Evolutionary conservation across 2,113 vertebrate genomes (phyloP), one percentile per base, ranked within the genome.

Genomic region (Brachirus orientalis): DNA sequence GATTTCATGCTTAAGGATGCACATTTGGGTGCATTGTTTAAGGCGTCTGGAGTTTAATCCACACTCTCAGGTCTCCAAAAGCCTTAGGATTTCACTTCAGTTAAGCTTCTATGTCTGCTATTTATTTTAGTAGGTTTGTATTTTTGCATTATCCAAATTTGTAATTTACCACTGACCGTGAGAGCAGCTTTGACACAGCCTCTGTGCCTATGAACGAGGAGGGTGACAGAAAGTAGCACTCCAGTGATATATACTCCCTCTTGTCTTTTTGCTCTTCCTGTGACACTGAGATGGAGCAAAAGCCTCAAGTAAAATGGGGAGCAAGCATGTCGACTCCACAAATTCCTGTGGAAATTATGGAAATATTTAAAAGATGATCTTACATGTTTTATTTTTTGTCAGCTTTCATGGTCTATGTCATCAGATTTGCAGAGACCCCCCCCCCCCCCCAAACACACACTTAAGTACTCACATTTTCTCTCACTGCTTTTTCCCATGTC

Each of bases 21-120:
- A 87, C 88, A 89, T 93, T 93, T 92, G 88, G 87, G 85, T 65
- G 80, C 91, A 88, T 90, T 91, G 89, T 94, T 92, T 92, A 92
- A 91, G 85, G 88, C 84, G 71, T 90, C 83, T 79, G 72, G 82
- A 84, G 84, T 90, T 86, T 93, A 91, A 92, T 93, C 92, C 88
- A 60, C 63, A 74, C 86, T 84, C 88, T 89, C 86, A 85, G 86
- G 85, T 84, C 89, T 87, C 69, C 79, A 59, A 81, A 88, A 89
- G 89, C 90, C 83, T 75, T 59, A 45, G 91, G 90, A 88, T 93
- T 92, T 91, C 91, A 75, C 86, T 85, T 75, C 54, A 73, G 22
- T 87, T 91, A 92, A 93, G 90, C 90, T 84, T 86, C 86, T 83
- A 62, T 89, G 90, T 87, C 86, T 82, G 53, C 76, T 88, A 75